phyloP scores from a whole-genome alignment of 2,113 vertebrate species.

The Channa maculata region DNA sequence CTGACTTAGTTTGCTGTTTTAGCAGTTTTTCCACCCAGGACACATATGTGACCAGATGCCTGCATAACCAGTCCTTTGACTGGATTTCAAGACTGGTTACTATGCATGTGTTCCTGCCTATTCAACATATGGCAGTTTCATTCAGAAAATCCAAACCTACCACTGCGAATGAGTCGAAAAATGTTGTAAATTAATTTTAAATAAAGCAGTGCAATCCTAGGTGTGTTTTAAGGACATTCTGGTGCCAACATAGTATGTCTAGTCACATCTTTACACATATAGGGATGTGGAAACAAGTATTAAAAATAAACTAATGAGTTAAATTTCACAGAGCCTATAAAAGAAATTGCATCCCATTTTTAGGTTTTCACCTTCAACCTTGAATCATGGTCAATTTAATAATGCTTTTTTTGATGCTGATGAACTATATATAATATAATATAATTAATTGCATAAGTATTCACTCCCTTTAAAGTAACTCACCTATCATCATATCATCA shows the following conservation, averaged over 20 bases:
- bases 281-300: neutral
- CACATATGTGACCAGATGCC: neutral
- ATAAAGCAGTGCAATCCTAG: too few species aligned
- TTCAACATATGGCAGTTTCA: constrained; percentile 38
- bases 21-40: constrained; percentile 28
- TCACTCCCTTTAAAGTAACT: too few species aligned
- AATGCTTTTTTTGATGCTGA: too few species aligned
- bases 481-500: too few species aligned
- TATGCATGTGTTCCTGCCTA: constrained; percentile 8
- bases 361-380: too few species aligned
- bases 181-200: too few species aligned
- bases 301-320: too few species aligned
- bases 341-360: neutral
- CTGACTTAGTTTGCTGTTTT: constrained; percentile 30
- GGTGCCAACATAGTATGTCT: too few species aligned
- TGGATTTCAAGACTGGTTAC: constrained; percentile 35
- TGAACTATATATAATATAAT: too few species aligned
- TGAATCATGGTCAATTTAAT: too few species aligned
- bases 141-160: constrained; percentile 15
- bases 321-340: constrained; percentile 11
- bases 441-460: too few species aligned
- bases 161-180: neutral
- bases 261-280: constrained; percentile 1
- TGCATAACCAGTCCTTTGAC: constrained; percentile 44
- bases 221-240: too few species aligned